Percentiles rank a stretch among this genome's conserved stretches.
phyloP scores from a whole-genome alignment of 2,888 invertebrate genomes.

The Zele albiditarsus region DNA sequence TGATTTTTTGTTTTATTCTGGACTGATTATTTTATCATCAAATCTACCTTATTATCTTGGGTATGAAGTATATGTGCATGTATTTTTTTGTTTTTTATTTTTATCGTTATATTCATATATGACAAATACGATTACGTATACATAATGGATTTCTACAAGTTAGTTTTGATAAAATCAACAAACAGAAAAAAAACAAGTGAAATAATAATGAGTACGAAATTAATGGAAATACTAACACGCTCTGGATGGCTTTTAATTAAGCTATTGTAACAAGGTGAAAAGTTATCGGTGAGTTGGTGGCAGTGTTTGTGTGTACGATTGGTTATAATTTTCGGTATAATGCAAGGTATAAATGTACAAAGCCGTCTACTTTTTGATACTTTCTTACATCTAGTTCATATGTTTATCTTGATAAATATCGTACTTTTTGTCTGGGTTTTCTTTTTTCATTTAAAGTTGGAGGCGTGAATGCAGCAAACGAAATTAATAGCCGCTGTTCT shows the following conservation, averaged over 20 bases:
- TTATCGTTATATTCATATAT: slow-evolving; percentile 48
- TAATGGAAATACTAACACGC: not conserved
- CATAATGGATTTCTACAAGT: slow-evolving; percentile 68
- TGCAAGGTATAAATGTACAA: slow-evolving; percentile 63
- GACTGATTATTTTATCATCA: slow-evolving; percentile 18
- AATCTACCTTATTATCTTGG: slow-evolving; percentile 11
- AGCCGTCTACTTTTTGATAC: slow-evolving; percentile 53
- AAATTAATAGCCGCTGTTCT: slow-evolving; percentile 2
- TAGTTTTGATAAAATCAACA: slow-evolving; percentile 63
- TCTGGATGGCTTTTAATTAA: not conserved
- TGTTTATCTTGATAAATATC: slow-evolving; percentile 53
- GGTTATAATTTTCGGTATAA: slow-evolving; percentile 39
- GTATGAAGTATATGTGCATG: not conserved
- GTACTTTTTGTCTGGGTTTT: slow-evolving; percentile 39
- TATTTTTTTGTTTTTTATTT: slow-evolving; percentile 40
- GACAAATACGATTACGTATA: slow-evolving; percentile 60
- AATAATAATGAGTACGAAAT: slow-evolving; percentile 1
- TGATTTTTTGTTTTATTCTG: slow-evolving; percentile 22
- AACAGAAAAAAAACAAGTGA: slow-evolving; percentile 53
- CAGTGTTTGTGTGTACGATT: slow-evolving; percentile 14
- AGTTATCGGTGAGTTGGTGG: slow-evolving; percentile 30
- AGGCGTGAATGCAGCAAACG: not conserved
- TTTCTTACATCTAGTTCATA: slow-evolving; percentile 39
- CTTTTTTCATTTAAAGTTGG: not conserved
- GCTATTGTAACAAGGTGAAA: slow-evolving; percentile 37